Evolutionary conservation across 2,797 vertebrate species (phyloP).

Genomic region (Chaetophractus vellerosus): DNA sequence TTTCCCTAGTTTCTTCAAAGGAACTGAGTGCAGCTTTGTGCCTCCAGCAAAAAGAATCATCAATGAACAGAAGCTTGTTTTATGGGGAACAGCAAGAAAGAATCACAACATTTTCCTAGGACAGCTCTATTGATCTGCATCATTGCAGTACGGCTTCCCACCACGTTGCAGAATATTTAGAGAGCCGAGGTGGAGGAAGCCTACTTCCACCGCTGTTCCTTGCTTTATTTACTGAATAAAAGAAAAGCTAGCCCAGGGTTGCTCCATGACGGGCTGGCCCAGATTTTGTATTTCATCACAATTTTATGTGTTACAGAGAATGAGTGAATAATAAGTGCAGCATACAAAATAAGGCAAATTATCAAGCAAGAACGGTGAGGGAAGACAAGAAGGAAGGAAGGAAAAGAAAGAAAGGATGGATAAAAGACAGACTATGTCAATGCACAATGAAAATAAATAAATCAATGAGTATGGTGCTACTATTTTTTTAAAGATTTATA

Average conservation of each 20-base stretch:
- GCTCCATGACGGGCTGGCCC: neutral
- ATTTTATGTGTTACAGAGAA: conserved; percentile 18
- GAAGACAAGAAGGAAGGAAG: neutral
- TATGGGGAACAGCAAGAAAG: neutral
- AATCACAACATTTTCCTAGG: neutral
- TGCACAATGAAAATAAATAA: neutral
- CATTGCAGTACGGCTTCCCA: neutral
- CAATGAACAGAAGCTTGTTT: conserved; percentile 43
- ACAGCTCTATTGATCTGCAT: neutral
- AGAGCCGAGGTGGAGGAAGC: neutral
- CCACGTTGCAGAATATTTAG: neutral
- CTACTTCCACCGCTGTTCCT: neutral
- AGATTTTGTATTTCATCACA: conserved; percentile 60
- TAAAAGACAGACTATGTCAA: neutral
- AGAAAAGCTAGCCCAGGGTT: neutral
- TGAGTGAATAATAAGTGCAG: conserved; percentile 9
- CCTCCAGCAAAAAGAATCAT: conserved; percentile 56
- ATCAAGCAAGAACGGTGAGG: neutral
- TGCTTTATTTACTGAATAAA: conserved; percentile 22
- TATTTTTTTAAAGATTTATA: neutral
- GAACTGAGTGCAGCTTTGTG: neutral
- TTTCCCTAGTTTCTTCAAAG: conserved; percentile 65
- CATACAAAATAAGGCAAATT: neutral
- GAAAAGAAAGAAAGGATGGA: neutral
- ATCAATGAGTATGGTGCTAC: neutral